Conservation (phyloP, 2,888 invertebrate species). For the Orgyia antiqua region DNA sequence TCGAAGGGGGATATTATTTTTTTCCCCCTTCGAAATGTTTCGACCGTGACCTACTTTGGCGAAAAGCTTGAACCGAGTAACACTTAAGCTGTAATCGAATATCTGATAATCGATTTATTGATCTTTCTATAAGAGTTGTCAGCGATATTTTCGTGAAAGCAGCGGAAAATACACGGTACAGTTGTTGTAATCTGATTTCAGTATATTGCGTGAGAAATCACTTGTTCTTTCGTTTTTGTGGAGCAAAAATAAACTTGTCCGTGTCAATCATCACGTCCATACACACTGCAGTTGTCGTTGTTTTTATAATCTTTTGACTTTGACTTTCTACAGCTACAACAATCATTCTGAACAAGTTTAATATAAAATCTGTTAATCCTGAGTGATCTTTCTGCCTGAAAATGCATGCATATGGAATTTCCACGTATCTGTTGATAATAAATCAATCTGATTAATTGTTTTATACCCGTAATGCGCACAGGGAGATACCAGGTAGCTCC, state of each 20-base stretch:
- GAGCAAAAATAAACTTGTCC: neutral
- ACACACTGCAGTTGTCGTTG: no score
- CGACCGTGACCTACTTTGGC: slow-evolving; percentile 49
- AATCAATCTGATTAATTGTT: no score
- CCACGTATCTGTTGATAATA: no score
- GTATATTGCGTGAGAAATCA: neutral
- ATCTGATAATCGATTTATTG: slow-evolving; percentile 12
- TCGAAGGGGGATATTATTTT: slow-evolving; percentile 32
- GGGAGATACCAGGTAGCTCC: no score
- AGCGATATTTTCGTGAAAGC: neutral
- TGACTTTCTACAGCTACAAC: no score
- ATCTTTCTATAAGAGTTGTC: neutral
- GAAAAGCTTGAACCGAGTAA: slow-evolving; percentile 19
- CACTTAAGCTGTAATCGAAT: slow-evolving; percentile 13
- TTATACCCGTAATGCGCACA: no score
- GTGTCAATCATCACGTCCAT: no score
- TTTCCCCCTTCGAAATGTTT: slow-evolving; percentile 32
- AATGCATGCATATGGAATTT: no score
- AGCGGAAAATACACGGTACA: neutral
- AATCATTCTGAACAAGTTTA: no score
- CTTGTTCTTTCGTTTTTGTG: neutral
- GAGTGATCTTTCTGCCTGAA: no score
- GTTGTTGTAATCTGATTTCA: neutral
- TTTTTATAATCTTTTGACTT: no score
- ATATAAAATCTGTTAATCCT: no score